A percentile compares a stretch with the other conserved stretches of the same genome.
phyloP scores from a whole-genome alignment of 2,113 vertebrate species.

The Pygoscelis antarcticus region DNA sequence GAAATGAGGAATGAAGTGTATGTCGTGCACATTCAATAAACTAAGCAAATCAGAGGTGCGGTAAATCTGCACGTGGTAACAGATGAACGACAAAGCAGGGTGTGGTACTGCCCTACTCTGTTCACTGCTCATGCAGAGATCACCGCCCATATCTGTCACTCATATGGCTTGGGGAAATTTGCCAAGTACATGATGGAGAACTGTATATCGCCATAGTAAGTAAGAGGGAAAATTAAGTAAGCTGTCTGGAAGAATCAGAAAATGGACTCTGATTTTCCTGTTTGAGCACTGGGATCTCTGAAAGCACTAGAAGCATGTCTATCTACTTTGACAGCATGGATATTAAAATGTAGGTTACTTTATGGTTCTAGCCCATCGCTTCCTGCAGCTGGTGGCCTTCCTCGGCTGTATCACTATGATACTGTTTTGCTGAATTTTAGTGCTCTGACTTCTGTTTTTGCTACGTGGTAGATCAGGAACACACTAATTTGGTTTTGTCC shows the following conservation, averaged over 20 bases:
- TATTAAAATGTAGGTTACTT: not conserved
- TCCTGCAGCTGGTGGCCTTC: not conserved
- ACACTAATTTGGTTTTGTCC: fast-evolving
- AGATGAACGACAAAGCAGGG: not conserved
- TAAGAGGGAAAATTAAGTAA: not conserved
- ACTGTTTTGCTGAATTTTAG: not conserved
- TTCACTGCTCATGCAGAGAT: not conserved
- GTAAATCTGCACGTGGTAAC: fast-evolving
- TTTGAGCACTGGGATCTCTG: not conserved
- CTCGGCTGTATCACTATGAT: not conserved
- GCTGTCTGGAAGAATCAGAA: not conserved
- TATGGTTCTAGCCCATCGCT: not conserved
- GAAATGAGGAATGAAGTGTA: not conserved
- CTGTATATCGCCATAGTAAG: not conserved
- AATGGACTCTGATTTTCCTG: not conserved
- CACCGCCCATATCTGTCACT: not conserved
- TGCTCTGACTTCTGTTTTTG: not conserved
- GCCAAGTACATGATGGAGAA: not conserved
- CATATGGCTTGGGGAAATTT: too few relatives aligned
- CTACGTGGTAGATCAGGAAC: not conserved
- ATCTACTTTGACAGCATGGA: not conserved
- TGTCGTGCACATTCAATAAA: not conserved
- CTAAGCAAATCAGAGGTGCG: not conserved
- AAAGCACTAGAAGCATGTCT: not conserved
- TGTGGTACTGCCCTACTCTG: not conserved